Percentiles rank a stretch among this genome's conserved stretches.
phyloP scores from a whole-genome alignment of 2,888 invertebrate genomes.

The Bombyx huttoni region DNA sequence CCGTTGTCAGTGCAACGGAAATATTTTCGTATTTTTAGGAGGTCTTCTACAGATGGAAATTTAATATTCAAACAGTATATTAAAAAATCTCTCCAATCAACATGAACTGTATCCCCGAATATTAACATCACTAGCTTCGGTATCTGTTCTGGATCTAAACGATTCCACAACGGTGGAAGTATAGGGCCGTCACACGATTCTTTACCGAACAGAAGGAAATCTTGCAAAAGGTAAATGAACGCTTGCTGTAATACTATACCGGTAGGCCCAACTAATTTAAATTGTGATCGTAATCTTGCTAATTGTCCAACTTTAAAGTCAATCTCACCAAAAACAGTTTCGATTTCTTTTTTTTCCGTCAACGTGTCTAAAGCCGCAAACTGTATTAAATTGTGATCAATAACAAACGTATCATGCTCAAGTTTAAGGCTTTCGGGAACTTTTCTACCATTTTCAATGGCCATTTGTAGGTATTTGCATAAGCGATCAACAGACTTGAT shows the following conservation, averaged over 20 bases:
- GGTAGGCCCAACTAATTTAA: conserved; percentile 54
- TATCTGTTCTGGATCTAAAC: conserved; percentile 49
- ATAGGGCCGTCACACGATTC: conserved; percentile 46
- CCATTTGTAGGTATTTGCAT: conserved; percentile 63
- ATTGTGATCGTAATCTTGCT: conserved; percentile 36
- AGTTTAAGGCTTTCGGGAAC: conserved; percentile 60
- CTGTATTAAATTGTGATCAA: conserved; percentile 56
- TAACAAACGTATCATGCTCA: conserved; percentile 59
- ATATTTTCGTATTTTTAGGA: conserved; percentile 56
- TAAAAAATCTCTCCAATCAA: conserved; percentile 79
- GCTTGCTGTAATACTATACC: conserved; percentile 55
- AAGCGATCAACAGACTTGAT: conserved; percentile 62
- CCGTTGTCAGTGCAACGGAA: conserved; percentile 60
- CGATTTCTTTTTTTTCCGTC: conserved; percentile 14
- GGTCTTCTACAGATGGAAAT: conserved; percentile 67
- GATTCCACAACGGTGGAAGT: conserved; percentile 50
- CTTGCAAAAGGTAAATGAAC: conserved; percentile 66
- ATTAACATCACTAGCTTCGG: conserved; percentile 49
- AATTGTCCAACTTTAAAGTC: conserved; percentile 52
- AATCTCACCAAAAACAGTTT: conserved; percentile 23
- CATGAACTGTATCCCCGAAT: conserved; percentile 68
- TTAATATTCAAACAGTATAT: conserved; percentile 71
- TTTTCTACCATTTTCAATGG: conserved; percentile 57
- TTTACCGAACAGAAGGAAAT: conserved; percentile 59
- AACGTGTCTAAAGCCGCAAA: conserved; percentile 24